phyloP scores from a whole-genome alignment of 1,140 invertebrate genomes.

The Calephelis nemesis region DNA sequence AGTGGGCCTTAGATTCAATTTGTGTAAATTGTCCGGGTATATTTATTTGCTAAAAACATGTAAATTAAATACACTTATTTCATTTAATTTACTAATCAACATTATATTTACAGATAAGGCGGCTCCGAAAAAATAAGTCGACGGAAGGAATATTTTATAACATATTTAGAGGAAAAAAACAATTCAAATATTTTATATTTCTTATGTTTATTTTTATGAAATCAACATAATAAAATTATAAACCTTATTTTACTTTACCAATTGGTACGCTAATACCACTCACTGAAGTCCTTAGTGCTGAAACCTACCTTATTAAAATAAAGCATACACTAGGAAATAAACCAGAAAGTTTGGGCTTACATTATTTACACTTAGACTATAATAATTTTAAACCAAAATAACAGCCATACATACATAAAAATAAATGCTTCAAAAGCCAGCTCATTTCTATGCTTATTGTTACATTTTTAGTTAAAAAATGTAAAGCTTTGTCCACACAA shows the following conservation, averaged over 20 bases:
- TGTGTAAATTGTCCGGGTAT: too few species aligned
- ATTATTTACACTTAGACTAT: conserved; percentile 11
- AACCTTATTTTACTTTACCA: conserved; percentile 2
- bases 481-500: conserved; percentile 3
- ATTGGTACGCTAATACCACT: conserved; percentile 1
- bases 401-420: conserved; percentile 10
- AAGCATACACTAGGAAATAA: background rate
- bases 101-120: background rate
- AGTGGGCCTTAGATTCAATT: too few species aligned
- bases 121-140: background rate
- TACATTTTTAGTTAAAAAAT: background rate
- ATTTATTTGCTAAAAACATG: too few species aligned
- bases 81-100: too few species aligned
- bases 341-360: background rate
- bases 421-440: conserved; percentile 14
- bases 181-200: background rate
- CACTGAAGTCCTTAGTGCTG: background rate
- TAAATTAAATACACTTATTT: too few species aligned
- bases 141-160: background rate
- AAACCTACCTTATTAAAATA: background rate
- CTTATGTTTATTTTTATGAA: conserved; percentile 13
- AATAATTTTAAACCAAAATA: conserved; percentile 9
- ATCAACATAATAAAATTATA: conserved; percentile 17
- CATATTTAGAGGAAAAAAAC: background rate
- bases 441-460: background rate